Percentiles rank a stretch among this genome's conserved stretches.
These are phyloP conservation scores for Brachyptera putata DNA, from an alignment of 2,888 invertebrate genomes.

Conservation along the genomic window DNA sequence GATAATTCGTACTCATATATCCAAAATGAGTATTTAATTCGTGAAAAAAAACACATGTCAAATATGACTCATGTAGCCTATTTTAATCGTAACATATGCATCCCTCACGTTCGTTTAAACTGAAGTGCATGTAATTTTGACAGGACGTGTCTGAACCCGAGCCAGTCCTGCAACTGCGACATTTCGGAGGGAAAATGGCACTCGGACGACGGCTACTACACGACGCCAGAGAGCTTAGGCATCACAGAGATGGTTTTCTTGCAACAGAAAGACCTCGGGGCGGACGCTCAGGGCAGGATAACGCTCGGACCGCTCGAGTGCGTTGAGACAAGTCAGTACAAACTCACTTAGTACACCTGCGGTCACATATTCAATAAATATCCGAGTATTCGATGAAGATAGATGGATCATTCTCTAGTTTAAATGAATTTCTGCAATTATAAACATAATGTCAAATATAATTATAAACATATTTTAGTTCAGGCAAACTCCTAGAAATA, in stretches of 20 bases:
- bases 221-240: constrained; percentile 74
- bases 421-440: too few relatives aligned
- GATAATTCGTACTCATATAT: too few relatives aligned
- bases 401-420: too few relatives aligned
- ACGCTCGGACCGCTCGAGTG: constrained; percentile 89
- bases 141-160: neutral
- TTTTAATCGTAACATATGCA: too few relatives aligned
- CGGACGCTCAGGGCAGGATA: constrained; percentile 80
- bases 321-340: constrained; percentile 84
- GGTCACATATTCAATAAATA: neutral
- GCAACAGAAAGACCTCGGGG: constrained; percentile 76
- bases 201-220: constrained; percentile 82
- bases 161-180: constrained; percentile 75
- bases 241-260: constrained; percentile 88
- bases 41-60: too few relatives aligned
- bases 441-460: too few relatives aligned
- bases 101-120: too few relatives aligned
- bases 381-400: neutral
- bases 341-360: neutral
- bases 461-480: too few relatives aligned
- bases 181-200: constrained; percentile 78
- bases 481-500: too few relatives aligned
- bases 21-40: too few relatives aligned
- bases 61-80: too few relatives aligned
- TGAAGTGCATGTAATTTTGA: too few relatives aligned